Evolutionary conservation across 2,888 invertebrate species (phyloP).

Genomic region (Philhelius pedissequus): DNA sequence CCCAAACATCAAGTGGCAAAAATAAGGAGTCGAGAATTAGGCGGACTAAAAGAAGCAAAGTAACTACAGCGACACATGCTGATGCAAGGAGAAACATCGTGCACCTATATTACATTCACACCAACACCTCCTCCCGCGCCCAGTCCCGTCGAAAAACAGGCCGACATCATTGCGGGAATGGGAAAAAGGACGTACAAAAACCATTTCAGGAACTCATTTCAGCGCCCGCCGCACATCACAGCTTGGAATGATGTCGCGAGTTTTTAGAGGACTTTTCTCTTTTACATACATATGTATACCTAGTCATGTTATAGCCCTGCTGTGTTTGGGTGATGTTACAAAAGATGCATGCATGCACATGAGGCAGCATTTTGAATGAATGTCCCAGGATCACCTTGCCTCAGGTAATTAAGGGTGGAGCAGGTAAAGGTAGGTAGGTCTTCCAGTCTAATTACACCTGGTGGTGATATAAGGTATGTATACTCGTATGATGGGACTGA

Average conservation of each 20-base stretch:
- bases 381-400: slow-evolving; percentile 66
- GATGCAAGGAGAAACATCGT: slow-evolving; percentile 59
- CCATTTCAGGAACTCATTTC: slow-evolving; percentile 42
- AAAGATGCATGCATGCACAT: slow-evolving; percentile 66
- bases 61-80: slow-evolving; percentile 59
- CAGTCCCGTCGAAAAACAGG: neutral
- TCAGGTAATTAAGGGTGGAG: slow-evolving; percentile 62
- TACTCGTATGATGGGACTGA: slow-evolving; percentile 28
- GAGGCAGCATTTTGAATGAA: slow-evolving; percentile 68
- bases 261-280: slow-evolving; percentile 23
- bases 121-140: neutral
- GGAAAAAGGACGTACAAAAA: slow-evolving; percentile 21
- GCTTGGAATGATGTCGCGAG: slow-evolving; percentile 67
- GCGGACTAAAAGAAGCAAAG: neutral
- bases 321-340: slow-evolving; percentile 5
- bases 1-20: neutral
- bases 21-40: neutral
- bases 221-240: slow-evolving; percentile 45
- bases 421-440: slow-evolving; percentile 17
- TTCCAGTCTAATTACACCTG: slow-evolving; percentile 57
- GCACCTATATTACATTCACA: slow-evolving; percentile 17
- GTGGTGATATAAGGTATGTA: slow-evolving; percentile 1
- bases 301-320: neutral
- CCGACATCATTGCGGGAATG: neutral
- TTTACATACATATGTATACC: neutral